These are phyloP conservation scores for Artibeus jamaicensis DNA, from an alignment of 2,797 vertebrate species.

Conservation along the genomic window DNA sequence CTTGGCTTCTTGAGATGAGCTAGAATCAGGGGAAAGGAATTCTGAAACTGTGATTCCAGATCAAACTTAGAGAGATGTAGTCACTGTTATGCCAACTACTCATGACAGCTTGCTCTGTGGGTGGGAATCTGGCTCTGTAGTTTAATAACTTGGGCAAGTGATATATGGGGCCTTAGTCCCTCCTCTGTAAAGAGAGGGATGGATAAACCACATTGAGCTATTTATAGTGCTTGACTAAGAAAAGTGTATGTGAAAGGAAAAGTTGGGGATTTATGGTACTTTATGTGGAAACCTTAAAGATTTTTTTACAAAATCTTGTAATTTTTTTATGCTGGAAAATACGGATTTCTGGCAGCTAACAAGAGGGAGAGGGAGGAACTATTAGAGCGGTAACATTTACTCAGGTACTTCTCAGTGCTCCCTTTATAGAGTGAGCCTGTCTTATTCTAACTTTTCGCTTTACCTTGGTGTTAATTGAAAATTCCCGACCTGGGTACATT, in stretches of 20 bases:
- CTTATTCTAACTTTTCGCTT: not conserved
- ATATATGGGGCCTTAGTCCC: not conserved
- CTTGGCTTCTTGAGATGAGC: slow-evolving; percentile 32
- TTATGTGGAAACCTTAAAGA: slow-evolving; percentile 21
- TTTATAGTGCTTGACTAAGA: not conserved
- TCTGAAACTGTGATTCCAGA: slow-evolving; percentile 32
- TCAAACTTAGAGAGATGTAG: not conserved
- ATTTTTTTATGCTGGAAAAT: slow-evolving; percentile 30
- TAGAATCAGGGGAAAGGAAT: slow-evolving; percentile 18
- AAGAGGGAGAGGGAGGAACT: not conserved
- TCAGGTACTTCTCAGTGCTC: not conserved
- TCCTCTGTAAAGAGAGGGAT: not conserved
- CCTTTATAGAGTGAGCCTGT: not conserved
- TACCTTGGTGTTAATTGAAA: slow-evolving; percentile 4
- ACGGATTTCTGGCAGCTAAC: not conserved
- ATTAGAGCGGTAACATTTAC: not conserved
- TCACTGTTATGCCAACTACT: not conserved
- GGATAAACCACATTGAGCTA: not conserved
- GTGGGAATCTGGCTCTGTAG: not conserved
- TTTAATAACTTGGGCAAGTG: not conserved
- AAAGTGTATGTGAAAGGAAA: not conserved
- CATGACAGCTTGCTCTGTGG: not conserved
- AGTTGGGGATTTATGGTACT: not conserved
- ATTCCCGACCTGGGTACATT: not conserved
- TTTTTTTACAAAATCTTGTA: not conserved